phyloP scores from a whole-genome alignment of 2,797 vertebrate species.

The Gymnoscopelus braueri region DNA sequence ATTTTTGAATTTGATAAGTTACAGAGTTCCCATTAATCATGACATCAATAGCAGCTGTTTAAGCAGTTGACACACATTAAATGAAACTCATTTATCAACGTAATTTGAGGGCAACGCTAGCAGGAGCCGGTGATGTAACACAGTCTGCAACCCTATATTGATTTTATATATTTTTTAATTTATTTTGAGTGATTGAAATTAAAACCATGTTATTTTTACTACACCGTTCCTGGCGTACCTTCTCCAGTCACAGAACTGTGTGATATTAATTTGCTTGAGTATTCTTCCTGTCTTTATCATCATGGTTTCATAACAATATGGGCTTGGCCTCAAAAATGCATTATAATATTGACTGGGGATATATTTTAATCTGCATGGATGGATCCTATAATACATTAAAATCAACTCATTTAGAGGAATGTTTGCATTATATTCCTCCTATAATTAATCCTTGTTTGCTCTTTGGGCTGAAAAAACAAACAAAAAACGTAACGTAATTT shows the following conservation, averaged over 20 bases:
- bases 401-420: no score
- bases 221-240: slow-evolving; percentile 9
- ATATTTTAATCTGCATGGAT: background rate
- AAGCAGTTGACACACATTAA: slow-evolving; percentile 17
- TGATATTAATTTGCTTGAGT: background rate
- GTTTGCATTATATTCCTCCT: no score
- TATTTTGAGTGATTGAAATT: background rate
- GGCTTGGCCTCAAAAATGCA: background rate
- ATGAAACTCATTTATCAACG: slow-evolving; percentile 58
- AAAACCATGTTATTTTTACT: background rate
- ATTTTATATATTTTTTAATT: slow-evolving; percentile 7
- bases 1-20: slow-evolving; percentile 14
- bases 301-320: background rate
- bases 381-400: no score
- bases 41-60: slow-evolving; percentile 24
- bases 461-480: no score
- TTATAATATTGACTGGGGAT: background rate
- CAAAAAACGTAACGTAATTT: background rate
- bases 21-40: slow-evolving; percentile 32
- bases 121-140: slow-evolving; percentile 40
- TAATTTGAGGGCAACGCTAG: slow-evolving; percentile 11
- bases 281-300: background rate
- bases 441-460: no score
- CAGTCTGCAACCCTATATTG: slow-evolving; percentile 30
- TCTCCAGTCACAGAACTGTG: background rate